Evolutionary conservation across 2,797 vertebrate species (phyloP).

Genomic region (Gila robusta): DNA sequence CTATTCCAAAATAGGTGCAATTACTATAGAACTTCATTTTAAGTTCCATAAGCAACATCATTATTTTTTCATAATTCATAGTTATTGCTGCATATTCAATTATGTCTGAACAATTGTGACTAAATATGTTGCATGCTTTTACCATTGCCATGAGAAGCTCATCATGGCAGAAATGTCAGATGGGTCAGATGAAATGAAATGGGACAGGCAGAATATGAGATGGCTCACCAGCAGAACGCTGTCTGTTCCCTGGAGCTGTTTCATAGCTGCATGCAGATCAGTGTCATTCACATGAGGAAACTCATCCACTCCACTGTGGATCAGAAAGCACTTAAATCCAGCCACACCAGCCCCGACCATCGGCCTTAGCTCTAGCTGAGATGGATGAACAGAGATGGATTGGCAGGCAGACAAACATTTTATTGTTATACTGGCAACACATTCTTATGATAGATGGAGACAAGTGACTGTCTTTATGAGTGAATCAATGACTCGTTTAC

Average conservation of each 20-base stretch:
- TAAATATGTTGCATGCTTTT: constrained; percentile 4
- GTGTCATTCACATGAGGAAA: constrained; percentile 79
- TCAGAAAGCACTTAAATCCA: constrained; percentile 88
- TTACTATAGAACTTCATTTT: not conserved
- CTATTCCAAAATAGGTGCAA: constrained; percentile 64
- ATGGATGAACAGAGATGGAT: not conserved
- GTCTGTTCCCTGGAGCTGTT: constrained; percentile 80
- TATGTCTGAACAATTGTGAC: not conserved
- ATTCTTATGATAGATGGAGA: not conserved
- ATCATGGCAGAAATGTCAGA: not conserved
- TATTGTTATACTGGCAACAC: not conserved
- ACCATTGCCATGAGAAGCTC: not conserved
- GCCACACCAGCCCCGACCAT: constrained; percentile 83
- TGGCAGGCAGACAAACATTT: not conserved
- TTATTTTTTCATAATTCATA: not conserved
- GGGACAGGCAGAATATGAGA: not conserved
- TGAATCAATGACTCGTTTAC: not conserved
- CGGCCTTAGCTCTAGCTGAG: constrained; percentile 79
- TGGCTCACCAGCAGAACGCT: constrained; percentile 83
- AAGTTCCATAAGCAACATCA: not conserved
- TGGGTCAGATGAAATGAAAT: not conserved
- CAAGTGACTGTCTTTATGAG: not conserved
- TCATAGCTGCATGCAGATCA: constrained; percentile 82
- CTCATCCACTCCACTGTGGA: constrained; percentile 85
- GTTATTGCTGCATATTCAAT: not conserved